Evolutionary conservation across 2,888 invertebrate species (phyloP).

Genomic region (Orchestes rusci): DNA sequence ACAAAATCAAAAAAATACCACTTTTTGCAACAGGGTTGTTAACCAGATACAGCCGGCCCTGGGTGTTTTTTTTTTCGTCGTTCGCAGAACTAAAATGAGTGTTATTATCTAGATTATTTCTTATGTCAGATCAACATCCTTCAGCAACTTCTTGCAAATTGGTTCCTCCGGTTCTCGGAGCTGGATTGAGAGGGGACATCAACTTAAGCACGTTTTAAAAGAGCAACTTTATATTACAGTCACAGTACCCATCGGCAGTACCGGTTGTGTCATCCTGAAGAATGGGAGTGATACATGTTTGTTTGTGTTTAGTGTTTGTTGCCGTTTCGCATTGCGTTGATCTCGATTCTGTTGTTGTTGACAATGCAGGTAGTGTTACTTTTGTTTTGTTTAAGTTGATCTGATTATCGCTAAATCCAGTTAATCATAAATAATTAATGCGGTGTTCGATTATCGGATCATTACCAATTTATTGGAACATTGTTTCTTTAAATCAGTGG

Average conservation of each 20-base stretch:
- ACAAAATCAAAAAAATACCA: too few species aligned
- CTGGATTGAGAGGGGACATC: slow-evolving; percentile 28
- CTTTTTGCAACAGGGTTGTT: too few species aligned
- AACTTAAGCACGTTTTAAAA: slow-evolving; percentile 36
- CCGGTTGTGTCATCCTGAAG: slow-evolving; percentile 18
- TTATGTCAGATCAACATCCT: slow-evolving; percentile 26
- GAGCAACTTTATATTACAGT: slow-evolving; percentile 39
- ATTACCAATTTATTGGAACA: too few species aligned
- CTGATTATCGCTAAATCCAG: too few species aligned
- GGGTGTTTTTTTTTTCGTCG: too few species aligned
- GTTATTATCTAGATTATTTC: slow-evolving; percentile 21
- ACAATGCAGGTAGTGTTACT: slow-evolving; percentile 11
- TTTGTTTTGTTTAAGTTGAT: too few species aligned
- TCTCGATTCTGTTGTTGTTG: slow-evolving; percentile 12
- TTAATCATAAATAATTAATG: too few species aligned
- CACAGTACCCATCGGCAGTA: slow-evolving; percentile 34
- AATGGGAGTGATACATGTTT: slow-evolving; percentile 21
- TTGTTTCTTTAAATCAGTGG: too few species aligned
- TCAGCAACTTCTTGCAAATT: slow-evolving; percentile 30
- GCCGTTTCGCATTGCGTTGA: slow-evolving; percentile 9
- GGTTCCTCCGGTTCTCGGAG: slow-evolving; percentile 24
- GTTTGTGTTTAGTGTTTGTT: slow-evolving; percentile 20
- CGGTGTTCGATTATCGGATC: too few species aligned
- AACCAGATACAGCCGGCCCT: too few species aligned
- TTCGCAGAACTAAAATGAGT: slow-evolving; percentile 12